Conservation (phyloP, 2,797 vertebrate species). For the Rhabdomys pumilio region DNA sequence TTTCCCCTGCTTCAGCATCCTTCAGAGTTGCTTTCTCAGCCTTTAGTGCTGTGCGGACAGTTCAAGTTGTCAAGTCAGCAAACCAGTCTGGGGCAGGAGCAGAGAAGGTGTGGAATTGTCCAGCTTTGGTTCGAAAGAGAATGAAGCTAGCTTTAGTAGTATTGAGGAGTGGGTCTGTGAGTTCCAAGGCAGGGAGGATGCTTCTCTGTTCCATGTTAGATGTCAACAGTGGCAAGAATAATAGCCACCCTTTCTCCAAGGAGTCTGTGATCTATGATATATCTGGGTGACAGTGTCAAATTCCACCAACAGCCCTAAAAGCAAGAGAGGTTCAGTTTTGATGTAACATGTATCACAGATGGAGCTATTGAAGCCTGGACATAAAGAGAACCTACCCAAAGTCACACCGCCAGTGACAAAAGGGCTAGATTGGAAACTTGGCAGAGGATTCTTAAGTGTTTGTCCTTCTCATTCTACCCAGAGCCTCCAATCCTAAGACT, state of each 20-base stretch:
- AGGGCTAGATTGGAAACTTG: neutral
- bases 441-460: neutral
- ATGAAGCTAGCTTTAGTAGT: neutral
- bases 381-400: slow-evolving; percentile 18
- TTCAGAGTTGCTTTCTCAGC: neutral
- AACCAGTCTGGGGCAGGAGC: neutral
- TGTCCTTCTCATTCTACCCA: neutral
- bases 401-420: neutral
- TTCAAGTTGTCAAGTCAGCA: neutral
- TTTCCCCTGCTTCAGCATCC: neutral
- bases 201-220: neutral
- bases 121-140: neutral
- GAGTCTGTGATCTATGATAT: neutral
- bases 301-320: neutral
- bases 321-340: neutral
- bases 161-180: neutral
- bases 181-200: neutral
- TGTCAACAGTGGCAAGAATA: neutral
- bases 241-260: neutral
- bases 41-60: neutral
- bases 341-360: neutral
- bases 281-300: neutral
- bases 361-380: neutral
- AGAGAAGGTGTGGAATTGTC: neutral
- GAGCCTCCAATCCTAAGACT: neutral